Conservation (phyloP, 1,140 invertebrate species). For the Conopomorpha cramerella region DNA sequence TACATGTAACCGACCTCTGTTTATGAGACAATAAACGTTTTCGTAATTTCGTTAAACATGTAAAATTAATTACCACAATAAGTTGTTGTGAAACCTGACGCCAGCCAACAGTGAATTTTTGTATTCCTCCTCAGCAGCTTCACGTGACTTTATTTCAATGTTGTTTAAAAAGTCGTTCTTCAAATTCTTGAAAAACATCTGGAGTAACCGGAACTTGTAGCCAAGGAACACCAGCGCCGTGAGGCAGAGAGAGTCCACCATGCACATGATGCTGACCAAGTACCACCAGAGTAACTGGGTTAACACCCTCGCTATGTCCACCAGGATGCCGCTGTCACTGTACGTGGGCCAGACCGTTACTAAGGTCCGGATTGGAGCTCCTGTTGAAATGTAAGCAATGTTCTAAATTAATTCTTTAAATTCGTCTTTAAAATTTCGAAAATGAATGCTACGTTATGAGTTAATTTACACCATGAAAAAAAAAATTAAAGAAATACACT, state of each 20-base stretch:
- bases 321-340: constrained; percentile 10
- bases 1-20: too few relatives aligned
- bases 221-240: constrained; percentile 14
- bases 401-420: too few relatives aligned
- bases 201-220: constrained; percentile 18
- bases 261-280: constrained; percentile 16
- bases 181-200: constrained; percentile 14
- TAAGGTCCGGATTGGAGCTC: constrained; percentile 21
- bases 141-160: constrained; percentile 1
- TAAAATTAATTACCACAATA: constrained; percentile 7
- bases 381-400: too few relatives aligned
- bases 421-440: too few relatives aligned
- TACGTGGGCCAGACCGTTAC: constrained; percentile 14
- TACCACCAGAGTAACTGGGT: constrained; percentile 20
- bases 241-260: constrained; percentile 13
- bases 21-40: too few relatives aligned
- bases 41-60: too few relatives aligned
- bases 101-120: constrained; percentile 15
- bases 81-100: constrained; percentile 19
- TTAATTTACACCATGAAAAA: too few relatives aligned
- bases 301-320: constrained; percentile 15
- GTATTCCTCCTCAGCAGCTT: constrained; percentile 8
- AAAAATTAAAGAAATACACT: too few relatives aligned
- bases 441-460: too few relatives aligned
- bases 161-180: constrained; percentile 7